These are phyloP conservation scores for Trypoxylus dichotomus DNA, from an alignment of 1,140 invertebrate genomes.

Conservation along the genomic window DNA sequence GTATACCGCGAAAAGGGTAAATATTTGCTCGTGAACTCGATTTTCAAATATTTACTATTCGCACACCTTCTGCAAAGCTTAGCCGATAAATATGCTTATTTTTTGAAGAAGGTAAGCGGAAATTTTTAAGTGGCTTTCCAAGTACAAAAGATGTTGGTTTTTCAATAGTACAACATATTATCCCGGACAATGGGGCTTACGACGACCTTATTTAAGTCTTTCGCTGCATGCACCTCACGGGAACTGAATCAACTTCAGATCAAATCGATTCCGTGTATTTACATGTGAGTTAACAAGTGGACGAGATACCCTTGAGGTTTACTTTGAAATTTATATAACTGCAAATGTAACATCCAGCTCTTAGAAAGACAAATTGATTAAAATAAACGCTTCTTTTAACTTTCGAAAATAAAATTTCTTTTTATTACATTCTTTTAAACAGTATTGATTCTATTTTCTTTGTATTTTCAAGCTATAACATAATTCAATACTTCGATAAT, in stretches of 20 bases:
- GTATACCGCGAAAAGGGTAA: not conserved
- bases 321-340: not conserved
- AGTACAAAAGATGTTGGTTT: not conserved
- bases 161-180: slow-evolving; percentile 13
- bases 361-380: slow-evolving; percentile 10
- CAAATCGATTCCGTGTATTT: slow-evolving; percentile 25
- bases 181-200: not conserved
- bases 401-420: no score
- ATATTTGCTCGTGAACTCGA: not conserved
- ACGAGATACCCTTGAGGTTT: not conserved
- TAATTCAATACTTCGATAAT: no score
- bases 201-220: not conserved
- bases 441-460: no score
- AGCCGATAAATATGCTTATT: not conserved
- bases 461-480: no score
- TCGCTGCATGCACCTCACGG: not conserved
- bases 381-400: not conserved
- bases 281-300: slow-evolving; percentile 28
- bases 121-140: not conserved
- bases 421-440: no score
- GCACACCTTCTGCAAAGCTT: not conserved
- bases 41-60: not conserved
- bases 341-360: not conserved
- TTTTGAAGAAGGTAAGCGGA: not conserved
- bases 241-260: not conserved